A percentile compares a stretch with the other conserved stretches of the same genome.
phyloP scores from a whole-genome alignment of 2,888 invertebrate genomes.

The Balanococcus diminutus region DNA sequence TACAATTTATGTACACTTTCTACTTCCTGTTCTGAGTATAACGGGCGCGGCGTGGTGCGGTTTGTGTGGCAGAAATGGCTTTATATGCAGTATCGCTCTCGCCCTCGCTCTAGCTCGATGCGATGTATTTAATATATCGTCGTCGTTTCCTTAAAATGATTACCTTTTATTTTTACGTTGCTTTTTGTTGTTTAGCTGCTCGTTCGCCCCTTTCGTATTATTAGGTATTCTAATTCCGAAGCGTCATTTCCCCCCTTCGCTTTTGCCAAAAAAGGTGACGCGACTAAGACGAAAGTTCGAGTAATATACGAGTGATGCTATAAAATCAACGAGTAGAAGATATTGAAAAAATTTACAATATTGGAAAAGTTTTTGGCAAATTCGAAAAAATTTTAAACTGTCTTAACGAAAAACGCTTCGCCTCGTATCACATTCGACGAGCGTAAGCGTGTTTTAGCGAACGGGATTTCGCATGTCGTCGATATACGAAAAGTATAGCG shows the following conservation, averaged over 20 bases:
- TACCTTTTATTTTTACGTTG: slow-evolving; percentile 17
- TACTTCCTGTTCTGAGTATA: slow-evolving; percentile 14
- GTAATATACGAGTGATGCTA: not conserved
- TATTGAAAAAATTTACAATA: slow-evolving; percentile 3
- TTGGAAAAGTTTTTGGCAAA: slow-evolving; percentile 20
- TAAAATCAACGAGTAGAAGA: slow-evolving; percentile 12
- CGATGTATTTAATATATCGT: not conserved
- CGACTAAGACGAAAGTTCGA: not conserved
- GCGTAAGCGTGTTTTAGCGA: not conserved
- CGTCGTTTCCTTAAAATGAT: slow-evolving; percentile 23
- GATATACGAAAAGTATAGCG: not conserved
- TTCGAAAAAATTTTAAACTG: not conserved
- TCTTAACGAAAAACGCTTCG: not conserved
- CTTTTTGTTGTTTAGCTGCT: not conserved
- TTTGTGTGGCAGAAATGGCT: not conserved
- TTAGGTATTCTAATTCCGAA: slow-evolving; percentile 5
- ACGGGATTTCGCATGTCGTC: not conserved
- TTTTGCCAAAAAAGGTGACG: not conserved
- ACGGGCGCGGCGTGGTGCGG: not conserved
- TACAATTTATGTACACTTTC: slow-evolving; percentile 19
- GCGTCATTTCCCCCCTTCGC: not conserved
- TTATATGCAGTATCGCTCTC: not conserved
- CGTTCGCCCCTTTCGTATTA: not conserved
- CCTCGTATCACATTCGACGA: not conserved
- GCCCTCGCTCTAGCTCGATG: not conserved